phyloP scores from a whole-genome alignment of 2,797 vertebrate species.

The Gambelia wislizenii region DNA sequence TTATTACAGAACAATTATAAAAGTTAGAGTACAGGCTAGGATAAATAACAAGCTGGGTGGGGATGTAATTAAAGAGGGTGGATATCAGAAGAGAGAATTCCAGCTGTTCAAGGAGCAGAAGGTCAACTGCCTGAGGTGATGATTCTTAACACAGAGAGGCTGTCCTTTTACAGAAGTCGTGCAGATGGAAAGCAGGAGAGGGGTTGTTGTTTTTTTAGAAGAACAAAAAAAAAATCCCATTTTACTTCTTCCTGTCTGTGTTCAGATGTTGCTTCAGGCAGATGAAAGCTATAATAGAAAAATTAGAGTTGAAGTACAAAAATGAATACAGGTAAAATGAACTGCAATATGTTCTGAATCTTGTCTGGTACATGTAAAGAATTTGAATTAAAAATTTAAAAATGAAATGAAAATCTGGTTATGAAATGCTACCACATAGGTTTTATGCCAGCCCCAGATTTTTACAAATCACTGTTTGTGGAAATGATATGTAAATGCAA shows the following conservation, averaged over 20 bases:
- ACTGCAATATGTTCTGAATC: background rate
- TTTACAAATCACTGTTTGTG: background rate
- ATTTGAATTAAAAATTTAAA: background rate
- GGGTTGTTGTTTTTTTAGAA: conserved; percentile 58
- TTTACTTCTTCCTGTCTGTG: conserved; percentile 44
- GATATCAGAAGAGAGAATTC: conserved; percentile 63
- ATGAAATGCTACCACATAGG: background rate
- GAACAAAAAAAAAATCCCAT: conserved; percentile 50
- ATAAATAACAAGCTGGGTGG: conserved; percentile 70
- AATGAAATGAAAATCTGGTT: background rate
- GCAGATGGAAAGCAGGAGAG: conserved; percentile 41
- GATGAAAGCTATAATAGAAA: background rate
- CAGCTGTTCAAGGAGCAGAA: conserved; percentile 59
- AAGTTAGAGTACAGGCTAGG: conserved; percentile 52
- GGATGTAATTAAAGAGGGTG: conserved; percentile 70
- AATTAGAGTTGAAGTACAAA: background rate
- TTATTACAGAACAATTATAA: background rate
- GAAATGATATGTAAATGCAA: background rate
- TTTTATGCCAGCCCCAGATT: background rate
- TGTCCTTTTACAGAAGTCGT: conserved; percentile 43
- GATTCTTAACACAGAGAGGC: conserved; percentile 59
- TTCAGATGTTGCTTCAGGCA: background rate
- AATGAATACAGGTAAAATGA: background rate
- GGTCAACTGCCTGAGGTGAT: conserved; percentile 65
- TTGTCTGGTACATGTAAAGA: background rate